Conservation (phyloP, 2,113 vertebrate genomes). For the Oostethus manadensis region DNA sequence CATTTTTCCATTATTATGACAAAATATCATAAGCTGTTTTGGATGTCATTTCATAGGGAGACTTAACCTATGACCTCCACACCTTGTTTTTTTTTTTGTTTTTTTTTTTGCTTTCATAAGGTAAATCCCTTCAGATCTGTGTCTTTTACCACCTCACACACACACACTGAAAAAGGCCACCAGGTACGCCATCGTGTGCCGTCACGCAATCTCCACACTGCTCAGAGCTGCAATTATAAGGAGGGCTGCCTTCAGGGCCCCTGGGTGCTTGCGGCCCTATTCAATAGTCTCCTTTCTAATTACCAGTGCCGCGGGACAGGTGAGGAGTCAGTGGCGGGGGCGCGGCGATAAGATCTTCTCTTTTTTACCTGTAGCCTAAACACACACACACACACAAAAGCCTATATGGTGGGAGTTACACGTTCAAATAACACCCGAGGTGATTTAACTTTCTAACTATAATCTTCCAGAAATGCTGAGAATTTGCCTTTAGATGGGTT, state of each 20-base stretch:
- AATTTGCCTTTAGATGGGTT: constrained; percentile 73
- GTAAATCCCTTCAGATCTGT: constrained; percentile 54
- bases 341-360: constrained; percentile 77
- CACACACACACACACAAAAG: constrained; percentile 48
- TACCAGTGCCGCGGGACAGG: constrained; percentile 79
- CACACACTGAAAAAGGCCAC: constrained; percentile 47
- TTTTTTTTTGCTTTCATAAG: constrained; percentile 34
- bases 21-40: constrained; percentile 40
- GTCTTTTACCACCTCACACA: constrained; percentile 22
- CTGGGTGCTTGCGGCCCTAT: constrained; percentile 71
- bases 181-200: constrained; percentile 60
- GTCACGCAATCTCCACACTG: constrained; percentile 76
- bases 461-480: constrained; percentile 75
- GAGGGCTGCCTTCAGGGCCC: constrained; percentile 74
- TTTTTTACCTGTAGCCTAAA: constrained; percentile 79
- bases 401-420: constrained; percentile 28
- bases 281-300: constrained; percentile 87
- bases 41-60: constrained; percentile 63
- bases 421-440: constrained; percentile 44
- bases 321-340: constrained; percentile 75
- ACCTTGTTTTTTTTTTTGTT: constrained; percentile 47
- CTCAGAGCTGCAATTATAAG: constrained; percentile 82
- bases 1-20: constrained; percentile 9
- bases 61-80: constrained; percentile 58
- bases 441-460: constrained; percentile 79